phyloP scores from a whole-genome alignment of 2,113 vertebrate species.

The Danionella cerebrum region DNA sequence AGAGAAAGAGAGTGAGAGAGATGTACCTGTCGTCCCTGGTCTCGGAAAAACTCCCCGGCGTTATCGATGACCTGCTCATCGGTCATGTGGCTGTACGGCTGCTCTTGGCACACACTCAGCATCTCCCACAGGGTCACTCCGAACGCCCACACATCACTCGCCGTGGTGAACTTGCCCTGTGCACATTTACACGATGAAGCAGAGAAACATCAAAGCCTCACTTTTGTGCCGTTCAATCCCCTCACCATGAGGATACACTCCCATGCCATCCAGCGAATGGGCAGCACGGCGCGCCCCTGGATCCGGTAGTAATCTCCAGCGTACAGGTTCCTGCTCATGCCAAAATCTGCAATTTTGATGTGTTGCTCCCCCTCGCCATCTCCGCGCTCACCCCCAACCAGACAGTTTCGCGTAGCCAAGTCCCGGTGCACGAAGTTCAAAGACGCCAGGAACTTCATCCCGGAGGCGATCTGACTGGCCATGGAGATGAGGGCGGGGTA shows the following conservation, averaged over 20 bases:
- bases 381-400: slow-evolving; percentile 75
- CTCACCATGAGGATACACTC: slow-evolving; percentile 91
- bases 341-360: slow-evolving; percentile 90
- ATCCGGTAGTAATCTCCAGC: slow-evolving; percentile 86
- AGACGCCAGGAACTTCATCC: slow-evolving; percentile 85
- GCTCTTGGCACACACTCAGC: slow-evolving; percentile 83
- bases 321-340: slow-evolving; percentile 89
- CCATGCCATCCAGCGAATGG: slow-evolving; percentile 96
- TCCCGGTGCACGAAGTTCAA: slow-evolving; percentile 89
- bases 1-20: background rate
- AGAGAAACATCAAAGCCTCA: background rate
- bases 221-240: no score
- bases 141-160: slow-evolving; percentile 89
- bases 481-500: slow-evolving; percentile 80
- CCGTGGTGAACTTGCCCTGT: slow-evolving; percentile 87
- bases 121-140: slow-evolving; percentile 93
- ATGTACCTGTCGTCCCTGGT: slow-evolving; percentile 81
- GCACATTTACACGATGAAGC: background rate
- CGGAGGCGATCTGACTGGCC: slow-evolving; percentile 83
- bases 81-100: slow-evolving; percentile 82
- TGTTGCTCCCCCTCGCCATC: slow-evolving; percentile 69
- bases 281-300: slow-evolving; percentile 84
- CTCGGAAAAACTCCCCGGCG: slow-evolving; percentile 84
- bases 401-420: slow-evolving; percentile 83
- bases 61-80: slow-evolving; percentile 92